Percentiles rank a stretch among this genome's conserved stretches.
Conservation (phyloP, 2,888 invertebrate species). For the Blera fallax region DNA sequence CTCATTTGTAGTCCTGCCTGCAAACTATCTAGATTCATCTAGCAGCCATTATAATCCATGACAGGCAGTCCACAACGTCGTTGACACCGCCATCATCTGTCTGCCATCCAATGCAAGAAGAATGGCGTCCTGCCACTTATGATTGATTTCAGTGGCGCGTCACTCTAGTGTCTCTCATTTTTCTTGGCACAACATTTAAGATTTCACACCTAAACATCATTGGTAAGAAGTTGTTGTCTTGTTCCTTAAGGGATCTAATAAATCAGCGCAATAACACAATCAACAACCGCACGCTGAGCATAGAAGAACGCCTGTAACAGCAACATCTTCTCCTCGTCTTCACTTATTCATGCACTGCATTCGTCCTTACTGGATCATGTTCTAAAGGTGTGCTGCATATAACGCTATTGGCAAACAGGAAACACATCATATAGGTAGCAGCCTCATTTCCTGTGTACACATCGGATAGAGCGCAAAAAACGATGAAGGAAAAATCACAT, state of each 20-base stretch:
- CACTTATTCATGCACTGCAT: slow-evolving; percentile 28
- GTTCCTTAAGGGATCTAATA: slow-evolving; percentile 43
- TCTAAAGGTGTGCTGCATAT: slow-evolving; percentile 10
- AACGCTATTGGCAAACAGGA: slow-evolving; percentile 49
- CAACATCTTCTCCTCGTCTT: slow-evolving; percentile 3
- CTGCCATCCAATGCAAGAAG: slow-evolving; percentile 24
- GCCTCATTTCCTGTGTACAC: slow-evolving; percentile 43
- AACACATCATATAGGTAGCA: slow-evolving; percentile 16
- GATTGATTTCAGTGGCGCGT: slow-evolving; percentile 55
- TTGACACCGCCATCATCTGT: slow-evolving; percentile 30
- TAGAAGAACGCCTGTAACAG: not conserved
- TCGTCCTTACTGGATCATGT: not conserved
- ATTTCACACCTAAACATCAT: slow-evolving; percentile 19
- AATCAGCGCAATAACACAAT: slow-evolving; percentile 39
- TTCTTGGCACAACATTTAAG: slow-evolving; percentile 33
- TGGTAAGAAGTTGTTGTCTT: slow-evolving; percentile 35
- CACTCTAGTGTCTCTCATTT: not conserved
- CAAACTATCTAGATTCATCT: slow-evolving; percentile 22
- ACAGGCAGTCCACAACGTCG: slow-evolving; percentile 28
- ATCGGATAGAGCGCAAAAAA: slow-evolving; percentile 2
- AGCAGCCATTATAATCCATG: slow-evolving; percentile 28
- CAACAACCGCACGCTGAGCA: slow-evolving; percentile 29
- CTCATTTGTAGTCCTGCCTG: slow-evolving; percentile 20
- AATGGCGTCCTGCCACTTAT: slow-evolving; percentile 36
- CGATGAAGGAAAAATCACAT: slow-evolving; percentile 26